Conservation (phyloP, 2,888 invertebrate species). For the Amphiduros pacificus region DNA sequence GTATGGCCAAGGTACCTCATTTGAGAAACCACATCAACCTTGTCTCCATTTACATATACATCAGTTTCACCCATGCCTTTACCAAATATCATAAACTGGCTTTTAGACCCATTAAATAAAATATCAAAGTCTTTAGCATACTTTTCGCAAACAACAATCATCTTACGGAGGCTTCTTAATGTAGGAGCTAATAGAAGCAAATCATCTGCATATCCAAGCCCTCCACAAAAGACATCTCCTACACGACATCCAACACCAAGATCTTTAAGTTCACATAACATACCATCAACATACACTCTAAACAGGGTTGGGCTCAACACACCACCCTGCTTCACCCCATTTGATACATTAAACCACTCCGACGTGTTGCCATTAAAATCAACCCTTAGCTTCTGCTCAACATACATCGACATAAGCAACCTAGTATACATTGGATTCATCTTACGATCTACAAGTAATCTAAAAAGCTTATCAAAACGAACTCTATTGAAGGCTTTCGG, state of each 20-base stretch:
- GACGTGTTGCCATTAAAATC: background rate
- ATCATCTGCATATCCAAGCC: background rate
- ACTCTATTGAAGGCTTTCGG: background rate
- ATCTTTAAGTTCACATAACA: background rate
- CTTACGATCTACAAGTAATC: background rate
- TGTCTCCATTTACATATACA: background rate
- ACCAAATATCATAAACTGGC: background rate
- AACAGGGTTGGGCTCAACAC: background rate
- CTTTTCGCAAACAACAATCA: background rate
- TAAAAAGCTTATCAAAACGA: background rate
- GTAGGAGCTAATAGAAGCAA: background rate
- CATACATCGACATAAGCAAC: background rate
- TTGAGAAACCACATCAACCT: background rate
- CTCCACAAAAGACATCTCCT: background rate
- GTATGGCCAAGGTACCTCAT: background rate
- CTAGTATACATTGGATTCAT: background rate
- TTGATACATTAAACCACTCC: background rate
- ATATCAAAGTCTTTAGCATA: background rate
- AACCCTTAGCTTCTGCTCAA: background rate
- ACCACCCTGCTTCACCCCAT: background rate
- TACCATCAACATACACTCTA: background rate
- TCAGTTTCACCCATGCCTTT: background rate
- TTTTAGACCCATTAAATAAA: background rate
- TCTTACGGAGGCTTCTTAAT: background rate
- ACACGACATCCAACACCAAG: background rate